phyloP scores from a whole-genome alignment of 2,113 vertebrate genomes.

The Tricholaema leucomelas region DNA sequence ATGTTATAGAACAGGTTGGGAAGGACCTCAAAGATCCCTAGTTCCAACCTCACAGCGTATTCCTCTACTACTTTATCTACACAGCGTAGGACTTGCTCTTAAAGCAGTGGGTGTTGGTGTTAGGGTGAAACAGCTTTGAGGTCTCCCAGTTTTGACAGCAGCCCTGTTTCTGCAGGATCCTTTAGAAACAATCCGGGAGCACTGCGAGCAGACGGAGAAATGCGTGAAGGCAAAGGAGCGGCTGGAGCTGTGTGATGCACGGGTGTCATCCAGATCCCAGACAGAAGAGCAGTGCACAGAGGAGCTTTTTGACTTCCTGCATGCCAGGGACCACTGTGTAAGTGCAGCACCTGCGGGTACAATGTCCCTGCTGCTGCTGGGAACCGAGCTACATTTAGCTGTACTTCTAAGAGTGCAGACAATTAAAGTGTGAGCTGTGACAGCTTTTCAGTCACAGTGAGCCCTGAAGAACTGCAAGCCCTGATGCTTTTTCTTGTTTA shows the following conservation, averaged over 20 bases:
- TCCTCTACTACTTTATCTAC: no score
- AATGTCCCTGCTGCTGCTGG: accelerated
- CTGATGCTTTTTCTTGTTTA: not conserved
- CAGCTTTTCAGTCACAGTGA: not conserved
- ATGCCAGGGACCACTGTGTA: slow-evolving; percentile 92
- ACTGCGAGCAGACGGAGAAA: slow-evolving; percentile 84
- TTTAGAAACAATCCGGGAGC: slow-evolving; percentile 78
- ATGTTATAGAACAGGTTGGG: no score
- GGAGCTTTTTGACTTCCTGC: slow-evolving; percentile 93
- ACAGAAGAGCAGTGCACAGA: slow-evolving; percentile 89
- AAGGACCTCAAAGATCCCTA: no score
- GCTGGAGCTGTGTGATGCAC: slow-evolving; percentile 80
- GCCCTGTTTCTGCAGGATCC: slow-evolving; percentile 78
- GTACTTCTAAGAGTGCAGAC: accelerated
- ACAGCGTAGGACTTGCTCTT: accelerated
- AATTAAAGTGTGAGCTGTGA: accelerated
- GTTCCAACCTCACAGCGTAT: no score
- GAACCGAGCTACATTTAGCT: not conserved
- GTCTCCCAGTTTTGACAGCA: not conserved
- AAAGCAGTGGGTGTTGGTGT: no score
- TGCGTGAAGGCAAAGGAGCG: slow-evolving; percentile 81
- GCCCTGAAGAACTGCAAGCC: not conserved
- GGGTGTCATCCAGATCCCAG: slow-evolving; percentile 80
- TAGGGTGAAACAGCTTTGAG: not conserved
- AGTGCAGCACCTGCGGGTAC: not conserved